Base-by-base conservation (phyloP, 1,140 invertebrate genomes). In the Aphelinus certus region DNA sequence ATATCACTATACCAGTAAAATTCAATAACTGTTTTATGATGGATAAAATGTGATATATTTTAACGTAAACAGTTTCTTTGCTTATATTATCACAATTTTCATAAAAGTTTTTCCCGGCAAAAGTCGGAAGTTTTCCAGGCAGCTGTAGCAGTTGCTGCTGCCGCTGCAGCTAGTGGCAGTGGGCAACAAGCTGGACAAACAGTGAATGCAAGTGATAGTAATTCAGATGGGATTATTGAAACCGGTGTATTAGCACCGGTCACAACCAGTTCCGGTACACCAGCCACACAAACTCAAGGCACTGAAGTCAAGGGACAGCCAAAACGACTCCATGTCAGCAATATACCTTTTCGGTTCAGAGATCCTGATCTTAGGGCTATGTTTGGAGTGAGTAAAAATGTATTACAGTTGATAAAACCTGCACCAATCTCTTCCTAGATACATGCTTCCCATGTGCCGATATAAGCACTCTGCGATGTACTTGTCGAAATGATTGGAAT, bases 281-380 rank as follows among this genome's bases (percentile, higher is more conserved):
- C 86, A 1, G 87, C 85, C 1, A 88, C 87, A 66, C 87, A 79
- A 55, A 85, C 85, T 79, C 85, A 87, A 73, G 82, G 82, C 48
- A 81, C 80, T 60, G 87, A 88, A 79, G 81, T 87, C 78, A 91
- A 91, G 83, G 91, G 89, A 79, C 94, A 94, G 86, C 94, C 94
- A 57, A 97, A 96, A 87, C 91, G 94, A 82, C 91, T 96, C 76
- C 96, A 97, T 85, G 97, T 99, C 82, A 99, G 97, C 84, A 99
- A 99, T 91, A 99, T 99, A 91, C 98, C 98, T 78, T 99, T 99
- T 90, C 91, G 97, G 84, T 99, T 98, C 90, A 92, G 97, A 89
- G 97, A 99, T 90, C 96, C 97, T 68, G 98, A 99, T 89, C 91
- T 99, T 73, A 93, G 97, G 87, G 94, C 96, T 80, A 96, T 99